phyloP scores from a whole-genome alignment of 2,113 vertebrate genomes.

The Eudyptes chrysolophus region DNA sequence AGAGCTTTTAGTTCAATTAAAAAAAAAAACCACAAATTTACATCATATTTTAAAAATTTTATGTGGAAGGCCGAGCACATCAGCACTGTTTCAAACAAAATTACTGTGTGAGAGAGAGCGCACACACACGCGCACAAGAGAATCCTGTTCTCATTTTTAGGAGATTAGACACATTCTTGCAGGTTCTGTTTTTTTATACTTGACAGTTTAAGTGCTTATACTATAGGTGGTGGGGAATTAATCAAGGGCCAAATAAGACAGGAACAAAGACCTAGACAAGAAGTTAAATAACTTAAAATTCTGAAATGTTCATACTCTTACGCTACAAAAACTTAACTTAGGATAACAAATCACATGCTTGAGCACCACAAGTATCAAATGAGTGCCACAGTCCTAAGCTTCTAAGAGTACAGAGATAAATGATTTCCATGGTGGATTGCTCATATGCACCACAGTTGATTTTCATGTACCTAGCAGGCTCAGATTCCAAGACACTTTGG shows the following conservation, averaged over 20 bases:
- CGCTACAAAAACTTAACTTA: not conserved
- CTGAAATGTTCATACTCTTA: not conserved
- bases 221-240: not conserved
- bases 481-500: not conserved
- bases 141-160: not conserved
- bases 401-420: not conserved
- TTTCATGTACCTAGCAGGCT: not conserved
- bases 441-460: not conserved
- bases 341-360: not conserved
- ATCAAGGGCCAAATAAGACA: not conserved
- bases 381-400: not conserved
- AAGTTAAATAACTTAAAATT: not conserved
- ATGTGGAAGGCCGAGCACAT: not conserved
- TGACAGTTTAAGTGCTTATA: not conserved
- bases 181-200: not conserved
- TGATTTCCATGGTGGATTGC: not conserved
- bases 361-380: not conserved
- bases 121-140: accelerated
- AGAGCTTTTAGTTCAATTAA: not conserved
- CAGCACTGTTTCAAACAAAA: not conserved
- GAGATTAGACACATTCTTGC: not conserved
- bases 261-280: not conserved
- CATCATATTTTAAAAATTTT: not conserved
- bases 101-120: not conserved
- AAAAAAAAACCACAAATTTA: not conserved